Conservation (phyloP, 2,113 vertebrate genomes). For the Puntigrus tetrazona region DNA sequence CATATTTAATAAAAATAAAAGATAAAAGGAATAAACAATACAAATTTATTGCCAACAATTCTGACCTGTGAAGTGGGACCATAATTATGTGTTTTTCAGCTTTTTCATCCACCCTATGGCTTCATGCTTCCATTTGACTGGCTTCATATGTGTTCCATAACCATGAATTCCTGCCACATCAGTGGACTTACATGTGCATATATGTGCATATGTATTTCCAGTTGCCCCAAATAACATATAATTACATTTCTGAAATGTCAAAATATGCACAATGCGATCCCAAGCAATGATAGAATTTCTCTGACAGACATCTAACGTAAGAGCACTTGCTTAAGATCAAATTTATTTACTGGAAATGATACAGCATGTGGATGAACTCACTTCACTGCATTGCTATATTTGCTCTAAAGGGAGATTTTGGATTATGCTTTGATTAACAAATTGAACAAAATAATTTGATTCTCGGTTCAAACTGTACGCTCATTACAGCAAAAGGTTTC, state of each 20-base stretch:
- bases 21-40: not conserved
- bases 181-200: not conserved
- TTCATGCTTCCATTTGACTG: not conserved
- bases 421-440: not conserved
- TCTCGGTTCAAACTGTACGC: not conserved
- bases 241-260: slow-evolving; percentile 10
- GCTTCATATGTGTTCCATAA: slow-evolving; percentile 21
- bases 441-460: not conserved
- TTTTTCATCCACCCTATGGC: not conserved
- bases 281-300: not conserved
- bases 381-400: not conserved
- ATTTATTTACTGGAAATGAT: slow-evolving; percentile 38
- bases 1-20: too few relatives aligned
- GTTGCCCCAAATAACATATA: slow-evolving; percentile 2
- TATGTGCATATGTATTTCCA: slow-evolving; percentile 11
- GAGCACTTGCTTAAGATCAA: not conserved
- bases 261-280: not conserved
- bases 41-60: not conserved
- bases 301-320: not conserved
- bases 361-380: not conserved
- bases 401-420: not conserved
- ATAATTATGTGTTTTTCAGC: not conserved
- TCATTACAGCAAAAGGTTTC: not conserved
- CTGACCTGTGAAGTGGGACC: not conserved
- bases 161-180: not conserved